Base-by-base conservation (phyloP, 92 coral and sea anemone species). In the Galaxea fascicularis region DNA sequence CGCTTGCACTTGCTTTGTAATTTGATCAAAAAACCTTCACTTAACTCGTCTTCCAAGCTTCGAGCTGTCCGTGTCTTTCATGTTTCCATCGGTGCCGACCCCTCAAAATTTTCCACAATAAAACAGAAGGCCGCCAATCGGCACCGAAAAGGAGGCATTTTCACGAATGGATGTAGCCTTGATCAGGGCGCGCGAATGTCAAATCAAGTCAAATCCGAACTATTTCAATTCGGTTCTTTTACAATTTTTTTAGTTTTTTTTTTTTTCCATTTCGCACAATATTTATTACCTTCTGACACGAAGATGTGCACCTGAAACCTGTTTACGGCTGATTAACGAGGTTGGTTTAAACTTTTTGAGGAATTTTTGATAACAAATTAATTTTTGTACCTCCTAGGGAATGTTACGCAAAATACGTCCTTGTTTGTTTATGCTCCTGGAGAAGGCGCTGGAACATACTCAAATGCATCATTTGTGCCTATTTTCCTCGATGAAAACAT, bases 391-490 rank as follows among this genome's bases (percentile, higher is more conserved):
- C 52, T 49, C 35, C 14, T 4, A 74, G 65, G 63, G 64, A 20
- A 53, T 22, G 65, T 54, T 28, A 27, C 11, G 24, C 4, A 8
- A 20, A 30, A 30, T 3, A 78, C 75, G 47, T 78, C 86, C 44
- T 71, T 90, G 18, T 93, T 93, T 47, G 86, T 91, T 4, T 90
- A 90, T 49, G 76, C 82, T 18, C 76, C 71, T n/a, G 95, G 88
- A 2, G 93, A 93, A 75, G 22, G 44, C 12, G 58, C 65, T 12
- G 73, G 62, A 41, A 74, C 88, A 11, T 93, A 80, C 85, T 13
- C 31, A 16, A 82, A 89, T 71, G 28, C 24, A 16, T 69, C 88
- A 86, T 93, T 90, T 77, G 70, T 65, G 81, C 96, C 96, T 24
- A 85, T 88, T 80, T 93, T 90, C 81, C 66, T 87, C 12, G 91